Base-by-base conservation (phyloP, 2,797 vertebrate genomes). In the Parauchenoglanis punctatus region DNA sequence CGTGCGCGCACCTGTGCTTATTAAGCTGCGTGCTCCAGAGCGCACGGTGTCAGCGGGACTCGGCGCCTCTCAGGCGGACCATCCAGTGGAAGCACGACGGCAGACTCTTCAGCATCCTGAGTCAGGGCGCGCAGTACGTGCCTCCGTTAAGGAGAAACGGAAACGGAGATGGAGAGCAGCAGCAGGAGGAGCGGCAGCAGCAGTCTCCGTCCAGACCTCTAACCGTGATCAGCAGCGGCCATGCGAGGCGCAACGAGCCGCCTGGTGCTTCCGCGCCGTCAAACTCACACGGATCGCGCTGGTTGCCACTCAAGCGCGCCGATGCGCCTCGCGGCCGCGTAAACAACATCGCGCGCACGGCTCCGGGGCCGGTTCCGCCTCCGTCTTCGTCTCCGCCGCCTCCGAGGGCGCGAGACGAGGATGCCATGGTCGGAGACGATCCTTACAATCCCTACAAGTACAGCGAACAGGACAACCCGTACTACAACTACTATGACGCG, bases 81-180 rank as follows among this genome's bases (percentile, higher is more conserved):
- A 94, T 99, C 76, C 97, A 97, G 89, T 99, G 98, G 98, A 96
- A 97, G 87, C 97, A 98, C 95, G 98, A 98, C 90, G 98, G 98
- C 88, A 96, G 97, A 94, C 94, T 98, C 85, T 98, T 96, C 91
- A 98, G 98, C 89, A 95, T 99, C 89, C 94, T 99, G 68, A 99
- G 97, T 91, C 97, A 96, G 44, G 97, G 97, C 78, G 94, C 97
- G 6, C 96, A 97, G 93, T 98, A 97, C 89, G 97, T 97, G 93
- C 96, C 96, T 1, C 92, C 97, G 40, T 93, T 96, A 88, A 96
- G 96, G 31, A 94, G 96, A 86, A 93, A 94, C 84, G 94, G 96
- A 86, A 93, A 94, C 84, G 94, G 93, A 73, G 89, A 93, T 23
- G 92, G 91, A 75, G 91, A 94, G 67, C 94, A 92, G 91, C 91